Conservation (phyloP, 2,113 vertebrate species). For the Ceyx melanurus region DNA sequence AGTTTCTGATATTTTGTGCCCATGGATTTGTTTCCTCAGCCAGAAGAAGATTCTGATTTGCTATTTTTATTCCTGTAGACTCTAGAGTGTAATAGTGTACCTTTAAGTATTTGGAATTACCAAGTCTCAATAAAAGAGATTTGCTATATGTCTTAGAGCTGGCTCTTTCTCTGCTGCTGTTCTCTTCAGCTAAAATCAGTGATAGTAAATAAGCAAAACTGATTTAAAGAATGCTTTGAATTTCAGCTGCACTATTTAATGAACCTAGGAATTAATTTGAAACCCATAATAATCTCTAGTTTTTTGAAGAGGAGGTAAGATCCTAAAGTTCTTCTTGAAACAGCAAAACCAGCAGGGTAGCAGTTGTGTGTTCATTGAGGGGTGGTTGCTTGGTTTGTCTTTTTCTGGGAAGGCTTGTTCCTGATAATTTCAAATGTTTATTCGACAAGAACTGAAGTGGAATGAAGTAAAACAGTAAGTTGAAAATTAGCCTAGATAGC, state of each 20-base stretch:
- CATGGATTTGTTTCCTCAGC: rapidly evolving
- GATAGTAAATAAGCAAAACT: background rate
- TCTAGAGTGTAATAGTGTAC: background rate
- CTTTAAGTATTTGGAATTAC: background rate
- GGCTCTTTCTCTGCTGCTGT: background rate
- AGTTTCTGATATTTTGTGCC: background rate
- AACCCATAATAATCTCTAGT: background rate
- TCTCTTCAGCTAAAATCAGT: background rate
- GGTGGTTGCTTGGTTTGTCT: background rate
- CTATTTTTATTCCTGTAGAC: background rate
- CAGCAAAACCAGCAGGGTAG: background rate
- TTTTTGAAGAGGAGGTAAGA: background rate
- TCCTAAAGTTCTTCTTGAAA: background rate
- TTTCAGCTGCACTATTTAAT: background rate
- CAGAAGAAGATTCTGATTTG: background rate
- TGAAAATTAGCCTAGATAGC: background rate
- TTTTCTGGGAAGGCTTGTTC: background rate
- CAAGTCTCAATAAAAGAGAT: background rate
- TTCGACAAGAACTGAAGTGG: background rate
- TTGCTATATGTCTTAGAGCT: background rate
- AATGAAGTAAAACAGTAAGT: background rate
- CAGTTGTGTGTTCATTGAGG: background rate
- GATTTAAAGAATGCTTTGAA: background rate
- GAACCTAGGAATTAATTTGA: background rate
- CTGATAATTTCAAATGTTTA: background rate